Percentiles rank a stretch among this genome's conserved stretches.
Evolutionary conservation across 2,113 vertebrate genomes (phyloP).

Genomic region (Cichladusa arquata): DNA sequence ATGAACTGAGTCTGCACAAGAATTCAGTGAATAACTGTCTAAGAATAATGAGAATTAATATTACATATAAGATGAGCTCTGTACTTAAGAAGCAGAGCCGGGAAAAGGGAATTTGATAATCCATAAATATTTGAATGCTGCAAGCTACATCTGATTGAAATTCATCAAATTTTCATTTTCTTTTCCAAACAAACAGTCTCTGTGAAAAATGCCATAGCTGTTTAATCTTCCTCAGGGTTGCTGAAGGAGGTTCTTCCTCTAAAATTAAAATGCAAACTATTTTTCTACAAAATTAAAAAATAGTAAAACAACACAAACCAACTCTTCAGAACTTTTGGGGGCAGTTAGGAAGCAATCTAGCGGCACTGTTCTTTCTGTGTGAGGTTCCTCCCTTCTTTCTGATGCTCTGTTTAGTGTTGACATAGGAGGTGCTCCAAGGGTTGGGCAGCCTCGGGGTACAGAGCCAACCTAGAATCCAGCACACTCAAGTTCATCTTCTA

Average conservation of each 20-base stretch:
- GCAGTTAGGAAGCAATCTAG: background rate
- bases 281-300: background rate
- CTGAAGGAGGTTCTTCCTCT: background rate
- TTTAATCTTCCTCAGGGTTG: constrained; percentile 12
- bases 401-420: background rate
- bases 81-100: constrained; percentile 25
- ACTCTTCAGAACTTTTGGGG: background rate
- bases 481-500: accelerated
- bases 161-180: constrained; percentile 56
- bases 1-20: background rate
- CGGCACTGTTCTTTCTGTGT: background rate
- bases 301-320: background rate
- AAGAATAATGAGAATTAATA: constrained; percentile 46
- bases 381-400: background rate
- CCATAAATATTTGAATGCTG: constrained; percentile 58
- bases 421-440: background rate
- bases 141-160: constrained; percentile 47
- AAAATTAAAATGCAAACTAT: constrained; percentile 23
- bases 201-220: constrained; percentile 20
- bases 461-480: background rate
- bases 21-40: background rate
- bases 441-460: accelerated
- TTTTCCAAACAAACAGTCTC: constrained; percentile 53
- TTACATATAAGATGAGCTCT: constrained; percentile 18
- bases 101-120: constrained; percentile 44